Evolutionary conservation across 2,113 vertebrate species (phyloP).

Genomic region (Scartelaos histophorus): DNA sequence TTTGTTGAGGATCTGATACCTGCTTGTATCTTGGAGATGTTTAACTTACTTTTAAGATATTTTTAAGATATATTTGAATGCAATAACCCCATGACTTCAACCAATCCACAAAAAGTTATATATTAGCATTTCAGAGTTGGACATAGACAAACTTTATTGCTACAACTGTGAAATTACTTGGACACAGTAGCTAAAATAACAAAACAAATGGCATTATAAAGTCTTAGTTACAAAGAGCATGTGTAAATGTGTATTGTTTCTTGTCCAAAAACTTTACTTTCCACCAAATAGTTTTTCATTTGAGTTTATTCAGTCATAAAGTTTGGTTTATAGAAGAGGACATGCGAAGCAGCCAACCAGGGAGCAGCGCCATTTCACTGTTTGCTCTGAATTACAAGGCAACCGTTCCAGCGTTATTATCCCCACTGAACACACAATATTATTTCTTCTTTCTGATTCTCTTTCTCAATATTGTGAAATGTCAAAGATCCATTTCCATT

Average conservation of each 20-base stretch:
- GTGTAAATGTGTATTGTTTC: not conserved
- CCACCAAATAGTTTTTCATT: not conserved
- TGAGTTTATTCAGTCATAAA: not conserved
- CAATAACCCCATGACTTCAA: not conserved
- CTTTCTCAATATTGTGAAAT: conserved; percentile 37
- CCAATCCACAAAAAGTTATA: no score
- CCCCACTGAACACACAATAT: conserved; percentile 10
- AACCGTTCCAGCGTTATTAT: conserved; percentile 45
- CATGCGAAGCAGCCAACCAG: conserved; percentile 22
- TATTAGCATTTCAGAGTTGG: no score
- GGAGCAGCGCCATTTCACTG: conserved; percentile 33
- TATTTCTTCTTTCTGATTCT: conserved; percentile 16
- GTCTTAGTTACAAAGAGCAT: not conserved
- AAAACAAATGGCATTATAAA: not conserved
- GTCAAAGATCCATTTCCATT: conserved; percentile 60
- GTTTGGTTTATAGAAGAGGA: conserved; percentile 20
- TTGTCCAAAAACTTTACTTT: not conserved
- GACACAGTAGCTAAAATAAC: not conserved
- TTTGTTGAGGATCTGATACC: no score
- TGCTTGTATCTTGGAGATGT: no score
- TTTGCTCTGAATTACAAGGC: conserved; percentile 37
- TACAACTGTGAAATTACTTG: not conserved
- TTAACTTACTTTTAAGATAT: not conserved
- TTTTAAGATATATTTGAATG: not conserved
- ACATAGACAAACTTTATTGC: not conserved